These are phyloP conservation scores for Salarias fasciatus DNA, from an alignment of 2,797 vertebrate species.

Conservation along the genomic window DNA sequence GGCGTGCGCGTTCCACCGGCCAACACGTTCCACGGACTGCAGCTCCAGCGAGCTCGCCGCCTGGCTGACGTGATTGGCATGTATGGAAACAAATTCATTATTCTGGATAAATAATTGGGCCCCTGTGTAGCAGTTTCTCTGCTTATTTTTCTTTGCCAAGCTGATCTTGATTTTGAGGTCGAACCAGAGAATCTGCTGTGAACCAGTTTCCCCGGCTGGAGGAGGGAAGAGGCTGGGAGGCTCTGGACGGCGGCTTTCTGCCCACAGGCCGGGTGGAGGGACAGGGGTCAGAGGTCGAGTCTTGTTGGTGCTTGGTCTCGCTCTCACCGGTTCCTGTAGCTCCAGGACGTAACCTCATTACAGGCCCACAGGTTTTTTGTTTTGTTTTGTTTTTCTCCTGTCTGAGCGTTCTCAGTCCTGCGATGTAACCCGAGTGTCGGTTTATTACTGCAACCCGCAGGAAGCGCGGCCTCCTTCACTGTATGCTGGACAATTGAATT, in stretches of 20 bases:
- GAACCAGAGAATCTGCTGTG: constrained; percentile 61
- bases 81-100: constrained; percentile 81
- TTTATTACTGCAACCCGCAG: constrained; percentile 68
- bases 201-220: constrained; percentile 52
- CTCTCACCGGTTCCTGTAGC: constrained; percentile 15
- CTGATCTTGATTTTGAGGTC: constrained; percentile 66
- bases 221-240: constrained; percentile 19
- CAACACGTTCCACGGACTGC: constrained; percentile 66
- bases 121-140: constrained; percentile 76
- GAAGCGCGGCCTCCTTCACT: constrained; percentile 56
- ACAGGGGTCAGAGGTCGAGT: constrained; percentile 33
- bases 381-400: constrained; percentile 1
- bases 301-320: constrained; percentile 13
- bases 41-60: no score
- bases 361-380: constrained; percentile 23
- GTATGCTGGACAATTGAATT: constrained; percentile 69
- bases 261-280: background rate
- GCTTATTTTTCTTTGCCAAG: constrained; percentile 80
- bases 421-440: constrained; percentile 60
- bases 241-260: constrained; percentile 10
- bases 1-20: constrained; percentile 78
- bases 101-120: constrained; percentile 82
- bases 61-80: constrained; percentile 80
- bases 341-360: constrained; percentile 28
- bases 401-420: constrained; percentile 37